Evolutionary conservation across 2,888 invertebrate genomes (phyloP), one percentile per base, ranked within the genome.

Genomic region (Luperina testacea): DNA sequence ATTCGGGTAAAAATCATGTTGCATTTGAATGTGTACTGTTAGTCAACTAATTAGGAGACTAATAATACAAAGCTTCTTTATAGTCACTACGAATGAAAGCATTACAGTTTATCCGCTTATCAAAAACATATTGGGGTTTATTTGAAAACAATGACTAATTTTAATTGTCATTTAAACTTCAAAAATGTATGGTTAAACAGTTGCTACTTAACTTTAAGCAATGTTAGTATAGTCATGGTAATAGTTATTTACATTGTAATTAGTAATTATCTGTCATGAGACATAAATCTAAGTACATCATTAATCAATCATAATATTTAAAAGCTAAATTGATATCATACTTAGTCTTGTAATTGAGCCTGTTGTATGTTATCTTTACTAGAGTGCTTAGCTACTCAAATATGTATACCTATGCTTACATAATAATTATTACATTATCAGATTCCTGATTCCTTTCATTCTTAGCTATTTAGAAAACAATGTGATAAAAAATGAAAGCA

Each of bases 181-280:
- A 9, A 24, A 57, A 24, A 9, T 57, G 24, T 24, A 24, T 24
- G 11, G 24, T 11, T 57, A 57, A n/a, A 57, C 57, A n/a, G n/a
- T 57, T 24, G 24, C 4, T 57, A 57, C 6, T 51, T 17, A 51
- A 17, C 17, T 51, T 51, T 51, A 51, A 51, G 51, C 51, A 51
- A 51, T 20, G 20, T 9, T 48, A 48, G 13, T 15, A 48, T 48
- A 48, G 48, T 48, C 15, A 15, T 48, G 4, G 48, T 48, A 48
- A 15, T 57, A 24, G 24, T 27, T 4, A 68, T 74, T 81, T 48
- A 27, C 20, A 15, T 38, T 74, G 38, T 63, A 81, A 61, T 53
- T n/a, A 61, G 51, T 61, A 27, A 63, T 57, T 24, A 53, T 20
- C 32, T 63, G n/a, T 42, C 20, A 61, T 51, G 24, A 42, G 20